These are phyloP conservation scores for Eurytoma californica DNA, from an alignment of 2,888 invertebrate genomes.

Conservation along the genomic window DNA sequence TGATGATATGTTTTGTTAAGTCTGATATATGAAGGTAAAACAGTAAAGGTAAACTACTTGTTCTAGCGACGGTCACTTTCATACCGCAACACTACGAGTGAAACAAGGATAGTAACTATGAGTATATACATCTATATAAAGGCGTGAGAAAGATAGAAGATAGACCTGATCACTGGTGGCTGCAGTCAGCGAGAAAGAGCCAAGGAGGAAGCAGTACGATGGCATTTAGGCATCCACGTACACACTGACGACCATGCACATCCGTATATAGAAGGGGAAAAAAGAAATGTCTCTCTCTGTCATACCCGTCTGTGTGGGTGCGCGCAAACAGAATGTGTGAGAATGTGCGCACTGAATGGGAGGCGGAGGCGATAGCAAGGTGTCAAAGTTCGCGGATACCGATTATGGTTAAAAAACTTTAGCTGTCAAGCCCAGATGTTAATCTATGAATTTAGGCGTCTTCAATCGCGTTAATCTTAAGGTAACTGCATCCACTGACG, in stretches of 20 bases:
- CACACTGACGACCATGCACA: neutral
- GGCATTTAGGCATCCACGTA: conserved; percentile 9
- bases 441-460: conserved; percentile 87
- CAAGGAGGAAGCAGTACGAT: conserved; percentile 20
- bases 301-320: neutral
- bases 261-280: neutral
- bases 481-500: conserved; percentile 74
- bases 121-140: neutral
- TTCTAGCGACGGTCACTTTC: neutral
- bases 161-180: conserved; percentile 6
- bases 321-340: neutral
- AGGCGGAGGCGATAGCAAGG: conserved; percentile 11
- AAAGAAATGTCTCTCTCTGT: neutral
- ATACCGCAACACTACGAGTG: neutral
- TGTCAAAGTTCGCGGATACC: conserved; percentile 12
- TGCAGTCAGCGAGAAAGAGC: too few species aligned
- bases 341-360: conserved; percentile 27
- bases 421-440: conserved; percentile 42
- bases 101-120: neutral
- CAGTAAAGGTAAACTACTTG: too few species aligned
- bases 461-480: conserved; percentile 88
- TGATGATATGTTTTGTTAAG: too few species aligned
- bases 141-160: neutral
- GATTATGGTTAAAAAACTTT: conserved; percentile 44
- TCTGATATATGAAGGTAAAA: too few species aligned